Conservation (phyloP, 2,888 invertebrate species). For the Acrocyrtus sp. region DNA sequence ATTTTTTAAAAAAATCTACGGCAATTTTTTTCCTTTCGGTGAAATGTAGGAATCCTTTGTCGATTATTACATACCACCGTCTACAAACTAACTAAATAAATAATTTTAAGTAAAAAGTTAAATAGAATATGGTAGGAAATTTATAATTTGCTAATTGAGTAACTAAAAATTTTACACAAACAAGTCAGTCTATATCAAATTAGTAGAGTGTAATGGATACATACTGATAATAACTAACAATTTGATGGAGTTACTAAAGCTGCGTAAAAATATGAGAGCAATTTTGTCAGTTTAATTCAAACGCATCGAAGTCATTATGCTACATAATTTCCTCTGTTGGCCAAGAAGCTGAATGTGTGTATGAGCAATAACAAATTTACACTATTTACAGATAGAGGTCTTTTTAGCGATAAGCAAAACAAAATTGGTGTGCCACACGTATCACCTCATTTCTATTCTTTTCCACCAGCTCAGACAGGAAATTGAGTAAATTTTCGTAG, state of each 20-base stretch:
- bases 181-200: background rate
- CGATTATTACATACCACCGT: background rate
- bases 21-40: slow-evolving; percentile 23
- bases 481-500: background rate
- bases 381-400: background rate
- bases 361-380: slow-evolving; percentile 2
- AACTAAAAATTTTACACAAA: background rate
- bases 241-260: background rate
- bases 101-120: slow-evolving; percentile 15
- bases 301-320: background rate
- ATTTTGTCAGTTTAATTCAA: background rate
- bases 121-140: slow-evolving; percentile 53
- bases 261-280: too few relatives aligned
- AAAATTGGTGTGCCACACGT: background rate
- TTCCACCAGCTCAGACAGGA: background rate
- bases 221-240: background rate
- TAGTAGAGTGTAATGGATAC: slow-evolving; percentile 2
- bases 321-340: slow-evolving; percentile 11
- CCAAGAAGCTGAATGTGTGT: background rate
- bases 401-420: background rate
- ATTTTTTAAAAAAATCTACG: slow-evolving; percentile 15
- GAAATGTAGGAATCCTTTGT: slow-evolving; percentile 3
- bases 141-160: slow-evolving; percentile 4
- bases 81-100: background rate
- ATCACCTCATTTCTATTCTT: background rate